These are phyloP conservation scores for Fragum fragum DNA, from an alignment of 2,888 invertebrate species.

Conservation along the genomic window DNA sequence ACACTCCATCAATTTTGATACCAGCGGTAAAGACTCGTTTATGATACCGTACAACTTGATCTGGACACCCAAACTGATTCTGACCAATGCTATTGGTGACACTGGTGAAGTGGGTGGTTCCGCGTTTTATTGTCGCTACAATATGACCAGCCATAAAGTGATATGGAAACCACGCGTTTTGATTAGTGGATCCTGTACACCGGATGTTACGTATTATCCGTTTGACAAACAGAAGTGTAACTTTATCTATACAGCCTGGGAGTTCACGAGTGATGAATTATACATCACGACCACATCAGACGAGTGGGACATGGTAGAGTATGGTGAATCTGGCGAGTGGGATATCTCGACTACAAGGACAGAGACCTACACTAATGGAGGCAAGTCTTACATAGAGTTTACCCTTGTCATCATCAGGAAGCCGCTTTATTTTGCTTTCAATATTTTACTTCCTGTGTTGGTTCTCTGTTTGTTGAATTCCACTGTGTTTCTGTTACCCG, in stretches of 20 bases:
- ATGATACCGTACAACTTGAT: conserved; percentile 56
- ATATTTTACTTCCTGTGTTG: conserved; percentile 58
- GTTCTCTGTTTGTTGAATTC: conserved; percentile 58
- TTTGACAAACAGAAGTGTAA: conserved; percentile 59
- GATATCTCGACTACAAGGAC: conserved; percentile 49
- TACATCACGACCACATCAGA: conserved; percentile 15
- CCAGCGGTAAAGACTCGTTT: conserved; percentile 42
- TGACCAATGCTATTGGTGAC: conserved; percentile 58
- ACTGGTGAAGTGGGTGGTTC: conserved; percentile 54
- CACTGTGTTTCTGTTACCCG: conserved; percentile 61
- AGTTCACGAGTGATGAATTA: conserved; percentile 44
- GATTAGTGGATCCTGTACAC: conserved; percentile 60
- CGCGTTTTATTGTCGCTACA: conserved; percentile 48
- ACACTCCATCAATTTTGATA: conserved; percentile 47
- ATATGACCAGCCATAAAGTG: conserved; percentile 41
- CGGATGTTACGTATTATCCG: conserved; percentile 65
- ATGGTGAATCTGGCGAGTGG: conserved; percentile 61
- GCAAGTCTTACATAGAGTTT: conserved; percentile 47
- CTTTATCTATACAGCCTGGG: conserved; percentile 63
- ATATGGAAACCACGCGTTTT: conserved; percentile 57
- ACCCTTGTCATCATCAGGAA: conserved; percentile 48
- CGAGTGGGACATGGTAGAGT: conserved; percentile 47
- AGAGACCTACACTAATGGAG: conserved; percentile 3
- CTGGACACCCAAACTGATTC: conserved; percentile 61
- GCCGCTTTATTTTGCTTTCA: conserved; percentile 64